These are phyloP conservation scores for Eupeodes latifasciatus DNA, from an alignment of 2,888 invertebrate genomes.

Conservation along the genomic window DNA sequence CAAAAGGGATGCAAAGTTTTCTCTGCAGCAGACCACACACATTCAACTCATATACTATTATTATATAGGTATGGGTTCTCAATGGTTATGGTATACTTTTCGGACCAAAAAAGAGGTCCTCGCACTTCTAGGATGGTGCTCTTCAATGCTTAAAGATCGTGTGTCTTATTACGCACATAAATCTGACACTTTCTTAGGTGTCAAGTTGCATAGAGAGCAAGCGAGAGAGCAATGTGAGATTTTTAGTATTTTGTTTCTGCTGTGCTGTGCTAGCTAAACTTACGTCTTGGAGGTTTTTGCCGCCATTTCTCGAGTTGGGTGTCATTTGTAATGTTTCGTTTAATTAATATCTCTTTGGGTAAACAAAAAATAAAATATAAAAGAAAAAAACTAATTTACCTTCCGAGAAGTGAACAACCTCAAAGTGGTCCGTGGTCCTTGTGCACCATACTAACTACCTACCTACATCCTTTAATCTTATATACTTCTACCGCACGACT, in stretches of 20 bases:
- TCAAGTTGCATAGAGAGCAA: constrained; percentile 73
- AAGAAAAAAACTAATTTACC: constrained; percentile 71
- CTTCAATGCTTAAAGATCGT: constrained; percentile 25
- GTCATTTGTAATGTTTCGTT: constrained; percentile 76
- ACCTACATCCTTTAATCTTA: background rate
- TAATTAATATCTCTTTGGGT: constrained; percentile 70
- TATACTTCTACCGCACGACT: constrained; percentile 2
- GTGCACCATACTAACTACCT: background rate
- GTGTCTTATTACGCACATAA: constrained; percentile 75
- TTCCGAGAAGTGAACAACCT: constrained; percentile 71
- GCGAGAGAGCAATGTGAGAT: constrained; percentile 71
- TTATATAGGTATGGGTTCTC: background rate
- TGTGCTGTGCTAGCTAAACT: background rate
- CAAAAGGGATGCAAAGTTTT: constrained; percentile 56
- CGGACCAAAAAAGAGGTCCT: constrained; percentile 18
- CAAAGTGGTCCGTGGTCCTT: constrained; percentile 23
- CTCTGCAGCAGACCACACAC: constrained; percentile 58
- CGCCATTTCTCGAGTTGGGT: constrained; percentile 60
- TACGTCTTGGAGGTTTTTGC: constrained; percentile 9
- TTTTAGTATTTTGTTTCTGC: constrained; percentile 57
- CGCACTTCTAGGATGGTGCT: constrained; percentile 24
- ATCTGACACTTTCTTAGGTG: constrained; percentile 75
- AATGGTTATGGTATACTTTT: background rate
- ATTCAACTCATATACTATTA: constrained; percentile 1
- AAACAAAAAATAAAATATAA: constrained; percentile 24